Conservation (phyloP, 92 coral and sea anemone genomes). For the Porites lobata region DNA sequence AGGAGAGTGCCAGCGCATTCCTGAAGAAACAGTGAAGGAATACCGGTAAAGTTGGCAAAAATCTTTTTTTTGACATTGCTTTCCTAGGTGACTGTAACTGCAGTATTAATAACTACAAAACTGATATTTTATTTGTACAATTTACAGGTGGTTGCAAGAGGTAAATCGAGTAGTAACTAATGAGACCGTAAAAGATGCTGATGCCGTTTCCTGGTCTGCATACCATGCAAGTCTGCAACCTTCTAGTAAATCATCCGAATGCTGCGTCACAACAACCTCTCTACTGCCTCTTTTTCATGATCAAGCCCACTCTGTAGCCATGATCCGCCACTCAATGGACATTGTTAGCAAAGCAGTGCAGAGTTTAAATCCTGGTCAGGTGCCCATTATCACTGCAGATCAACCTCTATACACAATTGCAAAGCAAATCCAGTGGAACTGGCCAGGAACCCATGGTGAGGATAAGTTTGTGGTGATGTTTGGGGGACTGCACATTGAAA, state of each 20-base stretch:
- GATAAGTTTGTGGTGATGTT: slow-evolving; percentile 71
- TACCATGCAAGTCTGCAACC: slow-evolving; percentile 47
- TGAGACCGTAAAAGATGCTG: slow-evolving; percentile 24
- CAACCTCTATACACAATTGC: slow-evolving; percentile 75
- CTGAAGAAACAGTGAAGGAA: slow-evolving; percentile 10
- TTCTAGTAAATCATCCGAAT: slow-evolving; percentile 1
- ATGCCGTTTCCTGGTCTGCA: slow-evolving; percentile 67
- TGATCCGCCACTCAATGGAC: slow-evolving; percentile 77
- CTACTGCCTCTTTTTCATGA: slow-evolving; percentile 76
- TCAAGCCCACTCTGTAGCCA: slow-evolving; percentile 70
- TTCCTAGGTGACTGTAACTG: not conserved
- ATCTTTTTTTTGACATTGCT: not conserved
- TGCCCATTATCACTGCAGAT: slow-evolving; percentile 69
- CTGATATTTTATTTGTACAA: too few species aligned
- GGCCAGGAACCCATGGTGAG: slow-evolving; percentile 51
- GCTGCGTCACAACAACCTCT: slow-evolving; percentile 39
- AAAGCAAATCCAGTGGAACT: slow-evolving; percentile 77
- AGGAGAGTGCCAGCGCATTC: slow-evolving; percentile 1
- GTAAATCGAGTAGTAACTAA: slow-evolving; percentile 3
- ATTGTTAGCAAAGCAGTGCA: slow-evolving; percentile 42
- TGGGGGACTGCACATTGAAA: slow-evolving; percentile 76
- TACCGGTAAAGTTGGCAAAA: slow-evolving; percentile 7
- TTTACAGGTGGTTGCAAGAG: slow-evolving; percentile 20
- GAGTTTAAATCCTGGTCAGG: slow-evolving; percentile 72
- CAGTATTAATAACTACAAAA: too few species aligned